These are phyloP conservation scores for Pongo pygmaeus DNA, from an alignment of 2,113 vertebrate genomes.

Conservation along the genomic window DNA sequence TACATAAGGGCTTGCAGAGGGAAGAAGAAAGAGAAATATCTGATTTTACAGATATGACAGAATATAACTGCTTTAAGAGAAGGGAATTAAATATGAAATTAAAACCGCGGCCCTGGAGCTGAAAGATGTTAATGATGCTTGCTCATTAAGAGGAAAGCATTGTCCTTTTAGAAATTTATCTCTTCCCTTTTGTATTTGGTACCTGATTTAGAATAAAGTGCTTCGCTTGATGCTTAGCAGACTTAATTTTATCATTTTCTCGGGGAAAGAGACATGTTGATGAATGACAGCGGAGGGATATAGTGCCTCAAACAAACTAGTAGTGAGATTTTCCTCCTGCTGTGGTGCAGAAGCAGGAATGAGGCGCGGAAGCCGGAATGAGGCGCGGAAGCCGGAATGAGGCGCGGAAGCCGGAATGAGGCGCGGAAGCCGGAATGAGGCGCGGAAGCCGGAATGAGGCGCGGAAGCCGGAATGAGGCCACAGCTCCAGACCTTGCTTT, in stretches of 20 bases:
- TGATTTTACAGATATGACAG: neutral
- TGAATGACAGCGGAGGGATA: neutral
- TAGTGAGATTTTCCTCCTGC: accelerated
- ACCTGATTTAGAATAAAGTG: neutral
- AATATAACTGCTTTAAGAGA: neutral
- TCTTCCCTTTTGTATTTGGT: neutral
- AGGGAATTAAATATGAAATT: neutral
- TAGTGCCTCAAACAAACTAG: neutral
- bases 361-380: neutral
- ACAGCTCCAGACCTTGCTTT: neutral
- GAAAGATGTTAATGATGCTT: neutral
- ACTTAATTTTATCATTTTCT: neutral
- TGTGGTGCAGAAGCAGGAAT: too few species aligned
- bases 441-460: too few species aligned
- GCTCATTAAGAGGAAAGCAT: too few species aligned
- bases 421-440: too few species aligned
- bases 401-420: too few species aligned
- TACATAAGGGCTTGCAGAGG: neutral
- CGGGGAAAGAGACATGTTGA: neutral
- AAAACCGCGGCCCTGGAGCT: neutral
- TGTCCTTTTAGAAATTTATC: neutral
- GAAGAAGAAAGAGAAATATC: neutral
- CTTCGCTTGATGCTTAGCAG: neutral
- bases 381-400: neutral
- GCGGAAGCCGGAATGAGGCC: neutral